A percentile compares a stretch with the other conserved stretches of the same genome.
phyloP scores from a whole-genome alignment of 1,140 invertebrate species.

The Trinorchestia longiramus region DNA sequence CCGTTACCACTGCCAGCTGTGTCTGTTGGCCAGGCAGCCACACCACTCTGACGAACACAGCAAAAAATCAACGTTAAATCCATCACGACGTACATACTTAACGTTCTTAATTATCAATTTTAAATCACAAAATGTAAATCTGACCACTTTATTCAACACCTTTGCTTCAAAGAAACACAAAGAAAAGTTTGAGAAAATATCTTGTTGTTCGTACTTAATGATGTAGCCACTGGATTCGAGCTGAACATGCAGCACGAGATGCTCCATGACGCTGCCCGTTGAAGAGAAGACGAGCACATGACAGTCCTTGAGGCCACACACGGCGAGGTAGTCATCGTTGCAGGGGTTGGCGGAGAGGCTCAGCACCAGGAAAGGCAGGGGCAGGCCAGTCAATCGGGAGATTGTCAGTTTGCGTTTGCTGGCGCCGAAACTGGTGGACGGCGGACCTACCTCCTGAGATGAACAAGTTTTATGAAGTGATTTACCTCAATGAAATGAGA shows the following conservation, averaged over 20 bases:
- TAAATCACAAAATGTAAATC: background rate
- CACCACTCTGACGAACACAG: slow-evolving; percentile 77
- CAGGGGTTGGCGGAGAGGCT: slow-evolving; percentile 91
- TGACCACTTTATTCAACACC: background rate
- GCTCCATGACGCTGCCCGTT: slow-evolving; percentile 87
- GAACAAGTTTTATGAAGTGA: background rate
- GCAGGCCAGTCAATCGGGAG: slow-evolving; percentile 89
- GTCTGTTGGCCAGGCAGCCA: slow-evolving; percentile 97
- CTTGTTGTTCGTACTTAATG: slow-evolving; percentile 72
- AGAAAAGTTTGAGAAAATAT: background rate
- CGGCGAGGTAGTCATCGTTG: slow-evolving; percentile 95
- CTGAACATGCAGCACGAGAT: slow-evolving; percentile 90
- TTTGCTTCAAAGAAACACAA: background rate
- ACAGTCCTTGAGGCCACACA: slow-evolving; percentile 96
- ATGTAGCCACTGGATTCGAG: slow-evolving; percentile 96
- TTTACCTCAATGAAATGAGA: background rate
- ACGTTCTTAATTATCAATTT: background rate
- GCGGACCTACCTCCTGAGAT: slow-evolving; percentile 76
- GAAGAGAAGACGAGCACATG: slow-evolving; percentile 91
- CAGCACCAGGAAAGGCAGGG: slow-evolving; percentile 94
- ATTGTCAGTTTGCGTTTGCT: slow-evolving; percentile 93
- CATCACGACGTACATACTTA: background rate
- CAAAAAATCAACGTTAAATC: background rate
- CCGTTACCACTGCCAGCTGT: slow-evolving; percentile 91
- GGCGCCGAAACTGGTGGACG: slow-evolving; percentile 75